Evolutionary conservation across 2,113 vertebrate species (phyloP).

Genomic region (Cochlearius cochlearius): DNA sequence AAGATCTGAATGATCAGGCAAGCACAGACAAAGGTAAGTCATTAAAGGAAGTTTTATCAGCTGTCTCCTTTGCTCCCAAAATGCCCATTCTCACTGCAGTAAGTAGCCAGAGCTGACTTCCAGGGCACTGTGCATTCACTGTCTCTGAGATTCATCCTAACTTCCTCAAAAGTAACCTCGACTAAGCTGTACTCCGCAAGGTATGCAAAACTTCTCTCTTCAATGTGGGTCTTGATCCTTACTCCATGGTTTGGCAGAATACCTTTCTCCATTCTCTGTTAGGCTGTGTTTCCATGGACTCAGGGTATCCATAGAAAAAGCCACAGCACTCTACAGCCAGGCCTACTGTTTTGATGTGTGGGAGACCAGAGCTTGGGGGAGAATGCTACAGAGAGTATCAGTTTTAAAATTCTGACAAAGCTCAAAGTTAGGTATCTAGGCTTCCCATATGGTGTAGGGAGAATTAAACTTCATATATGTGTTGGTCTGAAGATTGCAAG

Average conservation of each 20-base stretch:
- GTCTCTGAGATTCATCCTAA: neutral
- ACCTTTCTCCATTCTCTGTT: neutral
- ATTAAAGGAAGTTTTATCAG: neutral
- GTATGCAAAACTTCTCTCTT: fast-evolving
- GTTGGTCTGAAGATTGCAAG: neutral
- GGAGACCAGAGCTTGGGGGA: neutral
- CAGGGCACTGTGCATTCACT: neutral
- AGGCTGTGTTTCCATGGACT: neutral
- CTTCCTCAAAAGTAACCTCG: neutral
- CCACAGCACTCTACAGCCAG: neutral
- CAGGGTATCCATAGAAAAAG: neutral
- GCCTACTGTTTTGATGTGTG: neutral
- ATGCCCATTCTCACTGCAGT: neutral
- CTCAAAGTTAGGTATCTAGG: neutral
- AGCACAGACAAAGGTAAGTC: neutral
- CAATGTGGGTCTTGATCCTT: neutral
- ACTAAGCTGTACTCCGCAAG: neutral
- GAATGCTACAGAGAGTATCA: neutral
- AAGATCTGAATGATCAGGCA: neutral
- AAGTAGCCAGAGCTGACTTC: neutral
- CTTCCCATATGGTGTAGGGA: fast-evolving
- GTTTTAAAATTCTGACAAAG: neutral
- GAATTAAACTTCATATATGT: neutral
- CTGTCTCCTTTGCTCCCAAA: neutral
- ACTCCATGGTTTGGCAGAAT: neutral